phyloP scores from a whole-genome alignment of 2,797 vertebrate genomes.

The Selene dorsalis region DNA sequence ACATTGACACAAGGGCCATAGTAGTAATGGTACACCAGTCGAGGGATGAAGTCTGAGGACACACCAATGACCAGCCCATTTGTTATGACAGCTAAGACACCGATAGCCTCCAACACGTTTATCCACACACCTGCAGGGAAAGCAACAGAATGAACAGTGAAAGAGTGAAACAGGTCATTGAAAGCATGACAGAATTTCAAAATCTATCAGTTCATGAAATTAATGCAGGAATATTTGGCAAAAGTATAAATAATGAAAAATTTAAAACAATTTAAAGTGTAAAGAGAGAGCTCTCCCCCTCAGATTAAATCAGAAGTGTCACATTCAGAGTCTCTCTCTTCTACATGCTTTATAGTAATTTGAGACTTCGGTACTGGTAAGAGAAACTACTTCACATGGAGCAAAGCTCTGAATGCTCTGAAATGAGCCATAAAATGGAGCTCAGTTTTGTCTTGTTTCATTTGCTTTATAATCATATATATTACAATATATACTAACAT shows the following conservation, averaged over 20 bases:
- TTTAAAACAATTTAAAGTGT: too few relatives aligned
- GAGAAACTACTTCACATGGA: too few relatives aligned
- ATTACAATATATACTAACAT: too few relatives aligned
- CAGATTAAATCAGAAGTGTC: too few relatives aligned
- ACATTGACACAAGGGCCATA: constrained; percentile 87
- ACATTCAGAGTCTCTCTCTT: too few relatives aligned
- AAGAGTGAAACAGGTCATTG: neutral
- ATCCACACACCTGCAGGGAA: constrained; percentile 90
- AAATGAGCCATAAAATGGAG: too few relatives aligned
- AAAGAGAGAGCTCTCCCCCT: neutral
- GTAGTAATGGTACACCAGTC: constrained; percentile 89
- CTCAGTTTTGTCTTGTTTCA: too few relatives aligned
- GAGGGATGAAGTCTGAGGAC: constrained; percentile 94
- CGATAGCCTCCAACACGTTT: constrained; percentile 90
- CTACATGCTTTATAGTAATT: too few relatives aligned
- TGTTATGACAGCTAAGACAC: constrained; percentile 92
- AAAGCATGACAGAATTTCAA: neutral
- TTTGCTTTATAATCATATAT: too few relatives aligned
- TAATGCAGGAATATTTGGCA: neutral
- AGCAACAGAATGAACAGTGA: constrained; percentile 1
- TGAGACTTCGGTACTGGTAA: too few relatives aligned
- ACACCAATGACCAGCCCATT: constrained; percentile 95
- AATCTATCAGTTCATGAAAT: neutral
- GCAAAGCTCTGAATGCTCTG: too few relatives aligned
- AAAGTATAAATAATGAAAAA: too few relatives aligned